Percentiles rank a stretch among this genome's conserved stretches.
phyloP scores from a whole-genome alignment of 2,888 invertebrate genomes.

The Dysmachus trigonus region DNA sequence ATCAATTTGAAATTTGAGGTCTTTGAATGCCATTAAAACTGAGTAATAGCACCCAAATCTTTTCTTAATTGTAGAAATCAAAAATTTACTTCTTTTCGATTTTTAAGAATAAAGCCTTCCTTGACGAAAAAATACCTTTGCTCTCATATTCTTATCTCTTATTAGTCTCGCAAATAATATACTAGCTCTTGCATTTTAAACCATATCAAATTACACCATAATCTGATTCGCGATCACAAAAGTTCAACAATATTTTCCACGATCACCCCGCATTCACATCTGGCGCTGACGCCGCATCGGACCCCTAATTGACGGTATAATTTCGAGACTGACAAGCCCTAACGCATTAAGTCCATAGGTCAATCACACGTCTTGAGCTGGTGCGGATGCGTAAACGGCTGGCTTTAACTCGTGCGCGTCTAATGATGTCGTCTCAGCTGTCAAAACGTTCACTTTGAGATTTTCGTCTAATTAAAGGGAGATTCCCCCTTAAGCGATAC shows the following conservation, averaged over 20 bases:
- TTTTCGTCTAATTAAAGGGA: constrained; percentile 32
- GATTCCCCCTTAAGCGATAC: background rate
- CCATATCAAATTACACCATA: background rate
- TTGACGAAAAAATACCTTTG: background rate
- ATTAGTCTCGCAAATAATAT: no score
- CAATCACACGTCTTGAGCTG: background rate
- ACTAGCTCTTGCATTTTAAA: no score
- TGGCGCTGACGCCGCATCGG: background rate
- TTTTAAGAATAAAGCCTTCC: no score
- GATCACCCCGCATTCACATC: background rate
- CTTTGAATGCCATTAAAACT: no score
- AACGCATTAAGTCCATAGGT: background rate
- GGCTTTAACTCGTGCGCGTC: constrained; percentile 28
- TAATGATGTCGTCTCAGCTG: constrained; percentile 30
- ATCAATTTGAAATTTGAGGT: no score
- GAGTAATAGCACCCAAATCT: no score
- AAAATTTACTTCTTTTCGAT: no score
- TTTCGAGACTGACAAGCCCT: background rate
- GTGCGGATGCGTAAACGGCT: background rate
- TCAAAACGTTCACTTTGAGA: constrained; percentile 21
- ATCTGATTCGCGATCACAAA: background rate
- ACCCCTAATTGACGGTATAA: constrained; percentile 1
- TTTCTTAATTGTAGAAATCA: no score
- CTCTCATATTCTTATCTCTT: no score
- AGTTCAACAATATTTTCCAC: background rate